phyloP scores from a whole-genome alignment of 2,888 invertebrate genomes.

The Pachliopta kotzebuea region DNA sequence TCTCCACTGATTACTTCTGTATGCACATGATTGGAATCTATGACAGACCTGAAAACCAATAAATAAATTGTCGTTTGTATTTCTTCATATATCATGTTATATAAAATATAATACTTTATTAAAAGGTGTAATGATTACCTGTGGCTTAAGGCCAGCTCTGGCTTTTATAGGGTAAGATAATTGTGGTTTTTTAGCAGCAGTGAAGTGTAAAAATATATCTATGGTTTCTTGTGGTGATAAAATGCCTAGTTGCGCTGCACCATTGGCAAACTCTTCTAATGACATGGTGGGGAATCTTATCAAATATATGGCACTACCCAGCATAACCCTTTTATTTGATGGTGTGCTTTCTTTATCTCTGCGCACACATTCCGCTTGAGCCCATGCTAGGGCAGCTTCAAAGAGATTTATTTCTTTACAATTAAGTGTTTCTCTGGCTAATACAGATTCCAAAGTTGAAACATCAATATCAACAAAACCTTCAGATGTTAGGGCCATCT shows the following conservation, averaged over 20 bases:
- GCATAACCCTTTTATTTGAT: constrained; percentile 87
- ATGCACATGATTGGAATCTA: constrained; percentile 97
- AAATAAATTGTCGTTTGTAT: constrained; percentile 18
- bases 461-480: constrained; percentile 98
- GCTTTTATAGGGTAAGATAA: constrained; percentile 91
- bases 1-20: constrained; percentile 98
- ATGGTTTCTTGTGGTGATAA: constrained; percentile 96
- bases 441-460: constrained; percentile 94
- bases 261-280: constrained; percentile 94
- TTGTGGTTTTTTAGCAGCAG: constrained; percentile 92
- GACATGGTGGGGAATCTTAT: constrained; percentile 97
- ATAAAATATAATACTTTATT: neutral
- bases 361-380: constrained; percentile 92
- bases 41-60: constrained; percentile 87
- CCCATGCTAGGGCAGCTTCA: constrained; percentile 96
- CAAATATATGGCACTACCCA: constrained; percentile 90
- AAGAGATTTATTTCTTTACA: constrained; percentile 95
- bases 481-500: constrained; percentile 97
- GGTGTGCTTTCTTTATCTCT: constrained; percentile 90
- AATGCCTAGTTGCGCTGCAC: constrained; percentile 95
- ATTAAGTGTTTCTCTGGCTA: constrained; percentile 95
- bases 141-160: constrained; percentile 93
- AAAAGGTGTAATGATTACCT: constrained; percentile 72
- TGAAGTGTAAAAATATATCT: constrained; percentile 96
- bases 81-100: neutral